Base-by-base conservation (phyloP, 2,797 vertebrate species). In the Fistularia commersonii region DNA sequence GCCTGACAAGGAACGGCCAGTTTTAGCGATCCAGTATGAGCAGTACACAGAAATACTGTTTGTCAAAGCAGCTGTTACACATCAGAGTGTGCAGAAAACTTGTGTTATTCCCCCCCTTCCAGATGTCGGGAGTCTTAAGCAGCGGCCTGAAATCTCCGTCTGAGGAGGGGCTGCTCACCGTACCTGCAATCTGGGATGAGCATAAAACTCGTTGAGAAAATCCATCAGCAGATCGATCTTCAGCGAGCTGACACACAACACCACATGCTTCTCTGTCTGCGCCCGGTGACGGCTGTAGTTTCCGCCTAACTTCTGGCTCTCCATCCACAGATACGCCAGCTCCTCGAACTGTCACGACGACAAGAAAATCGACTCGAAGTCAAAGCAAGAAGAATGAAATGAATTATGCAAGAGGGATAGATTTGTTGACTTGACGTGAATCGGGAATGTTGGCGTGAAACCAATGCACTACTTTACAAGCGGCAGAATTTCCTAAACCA, bases 181-280 rank as follows among this genome's bases (percentile, higher is more conserved):
- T 74, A 92, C 92, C 90, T 93, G 92, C 2, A 93, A 79, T 59
- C 91, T 81, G 2, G 92, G 92, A 63, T 93, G 92, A 45, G 92
- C 91, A 6, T 93, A 93, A 71, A 93, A 92, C 84, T 93, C 92
- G 4, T 93, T 93, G 61, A 93, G 91, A 70, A 93, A 93, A 71
- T 93, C 92, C 91, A 93, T 93, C 50, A 93, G 87, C 51, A 93
- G 85, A 63, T 93, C 92, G 3, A 93, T 93, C 85, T 93, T 93
- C 54, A 93, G 88, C 0, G 90, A 91, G 70, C 91, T 93, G 76
- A 93, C 92, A 44, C 92, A 93, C 68, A 93, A 48, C 55, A 93
- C 92, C 72, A 93, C 92, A 2, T 93, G 92, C 48, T 92, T 93
- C 82, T 93, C 92, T 0, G 92, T 93, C 83, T 93, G 92, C 0